These are phyloP conservation scores for Boleophthalmus pectinirostris DNA, from an alignment of 2,113 vertebrate species.

Conservation along the genomic window DNA sequence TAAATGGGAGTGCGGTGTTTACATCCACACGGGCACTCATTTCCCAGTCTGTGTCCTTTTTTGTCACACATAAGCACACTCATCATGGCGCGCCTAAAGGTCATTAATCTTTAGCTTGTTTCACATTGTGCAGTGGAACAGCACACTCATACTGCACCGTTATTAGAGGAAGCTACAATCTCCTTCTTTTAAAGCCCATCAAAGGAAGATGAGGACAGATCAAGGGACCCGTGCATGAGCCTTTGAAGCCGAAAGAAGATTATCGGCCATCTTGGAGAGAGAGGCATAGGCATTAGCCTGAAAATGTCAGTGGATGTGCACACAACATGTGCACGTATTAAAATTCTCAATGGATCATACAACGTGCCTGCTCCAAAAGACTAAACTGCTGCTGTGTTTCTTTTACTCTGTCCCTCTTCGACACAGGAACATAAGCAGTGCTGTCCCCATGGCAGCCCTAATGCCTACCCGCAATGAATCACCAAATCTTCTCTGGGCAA, in stretches of 20 bases:
- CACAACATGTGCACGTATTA: slow-evolving; percentile 22
- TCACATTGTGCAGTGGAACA: slow-evolving; percentile 41
- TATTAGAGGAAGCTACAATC: slow-evolving; percentile 53
- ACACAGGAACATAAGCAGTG: slow-evolving; percentile 23
- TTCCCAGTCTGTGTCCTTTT: slow-evolving; percentile 21
- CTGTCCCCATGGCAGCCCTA: slow-evolving; percentile 20
- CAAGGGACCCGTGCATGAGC: slow-evolving; percentile 43
- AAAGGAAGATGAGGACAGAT: slow-evolving; percentile 65
- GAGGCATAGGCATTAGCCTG: slow-evolving; percentile 36
- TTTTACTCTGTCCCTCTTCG: slow-evolving; percentile 12
- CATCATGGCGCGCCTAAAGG: slow-evolving; percentile 41
- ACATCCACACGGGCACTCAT: slow-evolving; percentile 28
- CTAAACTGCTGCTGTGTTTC: slow-evolving; percentile 17
- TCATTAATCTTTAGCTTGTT: slow-evolving; percentile 58
- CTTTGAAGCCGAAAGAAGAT: slow-evolving; percentile 68
- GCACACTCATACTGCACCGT: slow-evolving; percentile 32
- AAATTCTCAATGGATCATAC: slow-evolving; percentile 14
- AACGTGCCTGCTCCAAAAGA: slow-evolving; percentile 27
- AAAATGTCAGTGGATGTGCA: slow-evolving; percentile 48
- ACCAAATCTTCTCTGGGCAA: slow-evolving; percentile 41
- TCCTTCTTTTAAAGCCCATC: slow-evolving; percentile 67
- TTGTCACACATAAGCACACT: slow-evolving; percentile 22
- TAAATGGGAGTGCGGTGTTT: slow-evolving; percentile 48
- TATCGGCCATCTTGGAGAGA: slow-evolving; percentile 57
- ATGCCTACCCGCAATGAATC: slow-evolving; percentile 39